Evolutionary conservation across 1,140 invertebrate species (phyloP), one percentile per base, ranked within the genome.

Genomic region (Drosophila dunni): DNA sequence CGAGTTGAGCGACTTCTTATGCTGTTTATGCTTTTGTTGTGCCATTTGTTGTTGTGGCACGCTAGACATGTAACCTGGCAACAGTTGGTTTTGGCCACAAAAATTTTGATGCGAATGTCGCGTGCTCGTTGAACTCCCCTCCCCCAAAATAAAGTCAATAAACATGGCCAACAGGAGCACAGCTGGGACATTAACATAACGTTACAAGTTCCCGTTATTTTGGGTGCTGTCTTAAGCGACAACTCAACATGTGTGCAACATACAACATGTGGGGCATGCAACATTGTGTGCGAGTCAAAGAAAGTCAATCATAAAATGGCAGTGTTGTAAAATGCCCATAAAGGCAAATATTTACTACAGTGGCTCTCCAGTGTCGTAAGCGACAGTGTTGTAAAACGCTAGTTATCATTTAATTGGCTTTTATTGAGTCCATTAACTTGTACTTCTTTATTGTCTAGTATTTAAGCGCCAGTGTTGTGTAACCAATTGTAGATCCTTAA

Each of bases 51-150:
- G 65, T 15, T 33, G 60, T 33, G 46, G 9, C 42, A 29, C 62
- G 68, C 75, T 71, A 42, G 38, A n/a, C 38, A 11, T 38, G 64
- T 57, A 48, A 79, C 83, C 84, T 80, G 84, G 84, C 83, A 88
- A 88, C 83, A 89, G 83, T 88, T 88, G 84, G 83, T 80, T 86
- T 73, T 82, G 83, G 75, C 82, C 71, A 86, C 71, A 48, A 29
- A 29, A 5, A 29, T 58, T 68, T 58, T 29, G 3, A 81, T 72
- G 78, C 63, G 78, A 81, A 77, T 74, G 74, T 77, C 73, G 53
- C 75, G 60, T 79, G 77, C 38, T 8, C 9, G 8, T 48, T 6
- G 17, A 20, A 20, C 17, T 2, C 17, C 17, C 8, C 33, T 11
- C n/a, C 51, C 44, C 65, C 24, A 5, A 29, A 29, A 29, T 4